Conservation (phyloP, 1,140 invertebrate species). For the Leptinotarsa texana region DNA sequence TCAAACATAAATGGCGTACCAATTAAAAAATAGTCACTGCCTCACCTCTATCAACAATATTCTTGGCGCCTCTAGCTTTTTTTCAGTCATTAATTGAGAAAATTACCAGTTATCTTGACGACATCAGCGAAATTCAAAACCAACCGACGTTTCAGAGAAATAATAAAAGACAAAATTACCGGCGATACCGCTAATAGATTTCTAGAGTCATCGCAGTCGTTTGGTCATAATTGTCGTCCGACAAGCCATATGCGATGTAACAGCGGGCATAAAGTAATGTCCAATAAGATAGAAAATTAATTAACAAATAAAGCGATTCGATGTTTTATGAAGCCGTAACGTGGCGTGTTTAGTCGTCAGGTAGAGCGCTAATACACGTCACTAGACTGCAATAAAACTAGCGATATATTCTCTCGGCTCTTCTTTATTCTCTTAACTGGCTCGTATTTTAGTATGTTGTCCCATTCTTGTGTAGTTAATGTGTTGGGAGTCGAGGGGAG, state of each 20-base stretch:
- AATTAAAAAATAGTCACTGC: no score
- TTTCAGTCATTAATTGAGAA: not conserved
- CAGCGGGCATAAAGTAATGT: conserved; percentile 32
- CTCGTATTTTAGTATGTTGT: conserved; percentile 51
- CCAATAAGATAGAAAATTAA: conserved; percentile 51
- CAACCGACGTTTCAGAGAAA: not conserved
- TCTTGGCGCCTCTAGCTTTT: not conserved
- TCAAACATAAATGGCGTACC: no score
- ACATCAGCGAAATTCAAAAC: conserved; percentile 6
- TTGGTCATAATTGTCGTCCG: conserved; percentile 14
- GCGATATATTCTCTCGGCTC: conserved; percentile 48
- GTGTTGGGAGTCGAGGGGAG: conserved; percentile 47
- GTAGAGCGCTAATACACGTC: conserved; percentile 52
- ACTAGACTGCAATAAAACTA: conserved; percentile 49
- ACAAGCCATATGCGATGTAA: conserved; percentile 26
- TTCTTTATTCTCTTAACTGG: conserved; percentile 54
- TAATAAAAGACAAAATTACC: not conserved
- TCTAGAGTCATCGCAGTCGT: not conserved
- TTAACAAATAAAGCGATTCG: conserved; percentile 53
- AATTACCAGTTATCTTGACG: not conserved
- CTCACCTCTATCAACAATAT: no score
- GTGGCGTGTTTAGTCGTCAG: conserved; percentile 45
- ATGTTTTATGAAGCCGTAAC: conserved; percentile 47
- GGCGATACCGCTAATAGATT: not conserved
- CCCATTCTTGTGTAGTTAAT: conserved; percentile 52